Base-by-base conservation (phyloP, 2,888 invertebrate genomes). In the Ochropleura leucogaster region DNA sequence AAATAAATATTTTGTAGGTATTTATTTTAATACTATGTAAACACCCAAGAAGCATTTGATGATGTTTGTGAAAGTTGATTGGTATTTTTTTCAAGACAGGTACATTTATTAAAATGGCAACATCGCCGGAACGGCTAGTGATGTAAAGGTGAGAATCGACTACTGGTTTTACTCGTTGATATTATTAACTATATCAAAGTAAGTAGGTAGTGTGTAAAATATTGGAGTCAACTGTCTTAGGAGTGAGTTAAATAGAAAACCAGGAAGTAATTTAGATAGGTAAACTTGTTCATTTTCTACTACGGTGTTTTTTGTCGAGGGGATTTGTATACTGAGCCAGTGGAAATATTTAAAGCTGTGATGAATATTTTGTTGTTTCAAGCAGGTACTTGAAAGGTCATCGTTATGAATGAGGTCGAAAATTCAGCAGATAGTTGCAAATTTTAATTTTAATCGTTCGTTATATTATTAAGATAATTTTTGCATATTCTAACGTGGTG, bases 31-130 rank as follows among this genome's bases (percentile, higher is more conserved):
- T n/a, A 3, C 10, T n/a, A 51, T 14, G 51, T 18, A 30, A 44
- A 8, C 75, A 30, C 10, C 9, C 2, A 49, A 12, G 16, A 42
- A 20, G 42, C n/a, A 30, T 30, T 30, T 30, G 30, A 30, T 30
- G 30, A 30, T 30, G 42, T 46, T 4, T 44, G 16, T 18, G 30
- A 10, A 46, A n/a, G 14, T 40, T 18, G 14, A 9, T 30, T 10
- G 0, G 16, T 0, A 46, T 18, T 40, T 68, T 53, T 51, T 47
- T 10, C 12, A 59, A 59, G 47, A 49, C 18, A 7, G n/a, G n/a
- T 12, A 8, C 10, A 0, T 30, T 55, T 69, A 69, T 79, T 71
- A 12, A 20, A 20, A 14, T 60, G 59, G 74, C 74, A 79, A 79
- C 70, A 59, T 44, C 9, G n/a, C 20, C 14, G 20, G 14, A 18